Percentiles rank a stretch among this genome's conserved stretches.
These are phyloP conservation scores for Crotalus horridus DNA, from an alignment of 2,113 vertebrate genomes.

Conservation along the genomic window DNA sequence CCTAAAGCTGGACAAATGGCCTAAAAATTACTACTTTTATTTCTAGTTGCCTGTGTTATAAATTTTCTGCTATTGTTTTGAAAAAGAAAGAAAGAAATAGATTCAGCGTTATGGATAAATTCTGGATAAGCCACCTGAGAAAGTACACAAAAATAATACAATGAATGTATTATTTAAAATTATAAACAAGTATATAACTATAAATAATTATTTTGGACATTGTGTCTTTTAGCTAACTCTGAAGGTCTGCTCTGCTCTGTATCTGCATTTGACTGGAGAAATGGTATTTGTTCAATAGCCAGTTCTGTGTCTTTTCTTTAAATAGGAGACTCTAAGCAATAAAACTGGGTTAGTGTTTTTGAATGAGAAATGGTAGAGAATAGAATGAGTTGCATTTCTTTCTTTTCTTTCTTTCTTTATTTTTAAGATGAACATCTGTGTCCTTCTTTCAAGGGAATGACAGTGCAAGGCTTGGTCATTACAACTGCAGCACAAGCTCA, in stretches of 20 bases:
- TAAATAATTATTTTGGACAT: background rate
- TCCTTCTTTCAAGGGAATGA: background rate
- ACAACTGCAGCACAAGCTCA: background rate
- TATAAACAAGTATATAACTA: too few species aligned
- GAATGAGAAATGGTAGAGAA: background rate
- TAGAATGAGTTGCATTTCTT: background rate
- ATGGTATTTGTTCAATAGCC: background rate
- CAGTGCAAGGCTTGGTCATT: background rate
- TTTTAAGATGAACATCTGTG: background rate
- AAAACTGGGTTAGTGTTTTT: background rate
- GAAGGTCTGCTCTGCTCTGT: too few species aligned
- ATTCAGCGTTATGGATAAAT: too few species aligned
- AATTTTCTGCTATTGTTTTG: background rate
- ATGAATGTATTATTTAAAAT: too few species aligned
- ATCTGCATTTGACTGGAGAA: background rate
- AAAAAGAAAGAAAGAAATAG: background rate
- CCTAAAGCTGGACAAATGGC: background rate
- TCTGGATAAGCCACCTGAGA: too few species aligned
- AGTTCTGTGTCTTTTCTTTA: background rate
- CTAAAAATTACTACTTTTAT: background rate
- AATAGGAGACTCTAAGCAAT: background rate
- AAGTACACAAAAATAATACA: too few species aligned
- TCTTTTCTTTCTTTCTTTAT: background rate
- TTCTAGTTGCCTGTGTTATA: background rate
- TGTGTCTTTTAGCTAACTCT: background rate